Evolutionary conservation across 2,113 vertebrate species (phyloP), one percentile per base, ranked within the genome.

Genomic region (Pontoporia blainvillei): DNA sequence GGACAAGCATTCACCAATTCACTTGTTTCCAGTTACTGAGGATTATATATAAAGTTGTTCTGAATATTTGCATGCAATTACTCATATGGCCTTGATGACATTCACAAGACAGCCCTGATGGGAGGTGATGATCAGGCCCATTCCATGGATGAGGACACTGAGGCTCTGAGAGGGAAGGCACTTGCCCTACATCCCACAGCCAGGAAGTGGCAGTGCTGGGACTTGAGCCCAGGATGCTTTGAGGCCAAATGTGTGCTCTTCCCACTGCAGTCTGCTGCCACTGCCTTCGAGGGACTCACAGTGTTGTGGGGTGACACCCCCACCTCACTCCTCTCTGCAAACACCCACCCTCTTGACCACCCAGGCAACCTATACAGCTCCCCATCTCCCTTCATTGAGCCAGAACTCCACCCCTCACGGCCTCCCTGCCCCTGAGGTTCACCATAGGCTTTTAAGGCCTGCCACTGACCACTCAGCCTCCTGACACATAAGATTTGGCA

Each of bases 111-210:
- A 81, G 41, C 23, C 75, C 71, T 3, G 11, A 52, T 14, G 54
- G 49, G 27, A 54, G 17, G 1, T 0, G n/a, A 11, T 0, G 27
- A 10, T 20, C 9, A 20, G 7, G 29, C 18, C 20, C 57, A n/a
- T 39, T 44, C 34, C 31, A 25, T 5, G 49, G 49, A 64, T 34
- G 27, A 90, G 44, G 49, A 69, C n/a, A 4, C 10, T 34, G 57
- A 88, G n/a, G 39, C 18, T 83, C 44, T 18, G 3, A 52, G 86
- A 61, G 23, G 18, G 54, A 73, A n/a, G 20, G 23, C 8, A 21
- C 49, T 6, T 3, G 4, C 27, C 31, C 1, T 13, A 23, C 21
- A 72, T 36, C 78, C 64, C 57, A 29, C 0, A 34, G 34, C 57
- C 54, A 46, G 64, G 17, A 79, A 25, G 49, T 11, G 18, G 54